phyloP scores from a whole-genome alignment of 2,797 vertebrate genomes.

The Hydrophis major region DNA sequence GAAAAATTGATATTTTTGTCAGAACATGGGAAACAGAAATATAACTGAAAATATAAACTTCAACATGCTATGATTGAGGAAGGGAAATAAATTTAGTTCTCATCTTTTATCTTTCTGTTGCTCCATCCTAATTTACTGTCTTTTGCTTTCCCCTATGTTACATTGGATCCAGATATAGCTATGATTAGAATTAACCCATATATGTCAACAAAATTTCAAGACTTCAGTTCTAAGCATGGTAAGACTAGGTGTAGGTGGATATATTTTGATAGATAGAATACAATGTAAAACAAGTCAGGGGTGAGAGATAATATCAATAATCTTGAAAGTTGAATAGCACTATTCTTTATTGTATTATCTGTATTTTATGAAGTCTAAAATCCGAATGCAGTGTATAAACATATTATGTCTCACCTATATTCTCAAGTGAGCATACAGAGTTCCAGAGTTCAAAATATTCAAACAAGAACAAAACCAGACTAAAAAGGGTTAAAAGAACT shows the following conservation, averaged over 20 bases:
- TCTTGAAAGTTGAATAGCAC: background rate
- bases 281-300: background rate
- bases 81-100: background rate
- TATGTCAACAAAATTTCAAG: background rate
- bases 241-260: background rate
- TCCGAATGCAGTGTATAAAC: background rate
- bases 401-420: too few relatives aligned
- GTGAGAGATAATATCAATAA: background rate
- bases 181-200: background rate
- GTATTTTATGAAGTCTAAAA: background rate
- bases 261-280: background rate
- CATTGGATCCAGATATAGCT: background rate
- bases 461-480: too few relatives aligned
- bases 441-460: too few relatives aligned
- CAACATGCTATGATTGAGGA: background rate
- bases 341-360: background rate
- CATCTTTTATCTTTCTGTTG: background rate
- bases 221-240: background rate
- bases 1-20: background rate
- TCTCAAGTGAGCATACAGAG: too few relatives aligned
- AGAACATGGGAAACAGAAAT: background rate
- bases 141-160: background rate
- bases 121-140: background rate
- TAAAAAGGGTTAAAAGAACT: too few relatives aligned
- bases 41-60: background rate